Base-by-base conservation (phyloP, 2,113 vertebrate genomes). In the Clinocottus analis region DNA sequence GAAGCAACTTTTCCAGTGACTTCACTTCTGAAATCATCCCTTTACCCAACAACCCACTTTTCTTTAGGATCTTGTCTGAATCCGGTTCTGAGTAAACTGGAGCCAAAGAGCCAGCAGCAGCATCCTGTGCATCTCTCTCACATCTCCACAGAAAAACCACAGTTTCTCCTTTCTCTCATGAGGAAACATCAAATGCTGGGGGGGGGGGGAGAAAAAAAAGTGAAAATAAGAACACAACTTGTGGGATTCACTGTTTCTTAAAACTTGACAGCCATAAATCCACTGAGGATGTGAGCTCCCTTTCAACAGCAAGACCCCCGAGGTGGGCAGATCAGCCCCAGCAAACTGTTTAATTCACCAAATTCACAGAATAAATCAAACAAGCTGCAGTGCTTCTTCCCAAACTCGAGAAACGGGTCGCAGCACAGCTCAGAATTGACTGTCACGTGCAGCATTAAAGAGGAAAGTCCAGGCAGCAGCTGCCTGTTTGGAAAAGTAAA, bases 111-210 rank as follows among this genome's bases (percentile, higher is more conserved):
- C 12, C 41, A 64, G 35, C 19, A 56, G 29, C 35, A 39, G 41
- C 67, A 31, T 59, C 66, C 72, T 51, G 39, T 49, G 68, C 71
- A 64, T 29, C 70, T 45, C 70, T 16, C 41, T 29, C 39, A 7
- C 62, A 78, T 79, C 56, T 75, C 25, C 58, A 64, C 11, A 12
- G 68, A 68, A 16, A 71, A 47, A 70, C 37, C 60, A 47, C 56
- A 64, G 8, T 39, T 65, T 59, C 29, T 37, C 53, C 9, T 16
- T 14, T 65, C 59, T 12, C 84, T 83, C 72, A 16, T n/a, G 56
- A 81, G 71, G 53, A 74, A 85, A 84, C 75, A 87, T 85, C 53
- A 80, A 71, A 82, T 67, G 60, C 37, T 49, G 19, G 61, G 33
- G 37, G n/a, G n/a, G n/a, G 5, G 2, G 5, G 5, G 13, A 11